phyloP scores from a whole-genome alignment of 1,140 invertebrate genomes.

The Orius insidiosus region DNA sequence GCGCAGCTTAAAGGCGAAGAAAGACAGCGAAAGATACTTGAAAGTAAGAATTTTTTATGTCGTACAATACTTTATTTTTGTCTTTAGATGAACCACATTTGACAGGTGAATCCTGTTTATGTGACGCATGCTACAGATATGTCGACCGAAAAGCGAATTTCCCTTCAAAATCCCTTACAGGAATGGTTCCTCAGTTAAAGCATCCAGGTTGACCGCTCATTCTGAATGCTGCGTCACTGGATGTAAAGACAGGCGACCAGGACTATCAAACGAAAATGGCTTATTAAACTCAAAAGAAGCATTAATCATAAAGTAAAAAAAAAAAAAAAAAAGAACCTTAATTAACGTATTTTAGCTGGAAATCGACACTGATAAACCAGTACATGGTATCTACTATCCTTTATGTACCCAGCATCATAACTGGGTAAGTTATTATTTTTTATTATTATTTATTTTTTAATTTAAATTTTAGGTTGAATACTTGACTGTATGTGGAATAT shows the following conservation, averaged over 20 bases:
- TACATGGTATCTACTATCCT: constrained; percentile 30
- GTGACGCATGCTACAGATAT: constrained; percentile 67
- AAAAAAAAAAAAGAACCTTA: too few species aligned
- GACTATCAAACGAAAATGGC: constrained; percentile 56
- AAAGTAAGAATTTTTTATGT: constrained; percentile 25
- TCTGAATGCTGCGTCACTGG: constrained; percentile 38
- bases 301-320: constrained; percentile 47
- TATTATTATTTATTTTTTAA: neutral
- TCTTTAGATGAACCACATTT: constrained; percentile 51
- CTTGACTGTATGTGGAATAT: constrained; percentile 54
- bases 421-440: constrained; percentile 21
- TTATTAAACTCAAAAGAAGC: constrained; percentile 49
- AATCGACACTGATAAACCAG: constrained; percentile 36
- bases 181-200: constrained; percentile 1
- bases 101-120: constrained; percentile 61
- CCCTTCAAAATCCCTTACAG: constrained; percentile 28
- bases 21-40: constrained; percentile 54
- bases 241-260: constrained; percentile 45
- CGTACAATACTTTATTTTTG: constrained; percentile 3
- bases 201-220: constrained; percentile 21
- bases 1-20: constrained; percentile 65
- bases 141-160: constrained; percentile 59
- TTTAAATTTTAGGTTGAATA: constrained; percentile 32
- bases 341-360: constrained; percentile 28
- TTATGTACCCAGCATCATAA: constrained; percentile 32